phyloP scores from a whole-genome alignment of 2,113 vertebrate species.

The Seriola aureovittata region DNA sequence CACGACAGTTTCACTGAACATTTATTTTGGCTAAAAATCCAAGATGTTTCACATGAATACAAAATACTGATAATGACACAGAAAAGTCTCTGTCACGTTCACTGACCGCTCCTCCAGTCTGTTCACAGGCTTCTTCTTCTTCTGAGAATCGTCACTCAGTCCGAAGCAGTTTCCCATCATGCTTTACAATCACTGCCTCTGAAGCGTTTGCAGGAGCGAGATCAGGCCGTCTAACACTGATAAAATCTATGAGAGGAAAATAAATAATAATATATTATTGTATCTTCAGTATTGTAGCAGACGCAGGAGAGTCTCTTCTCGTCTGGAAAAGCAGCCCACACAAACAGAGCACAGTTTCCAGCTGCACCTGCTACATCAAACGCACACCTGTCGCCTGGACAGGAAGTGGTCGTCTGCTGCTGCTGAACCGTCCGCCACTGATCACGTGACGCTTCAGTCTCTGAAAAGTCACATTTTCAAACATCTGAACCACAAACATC shows the following conservation, averaged over 20 bases:
- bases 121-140: too few species aligned
- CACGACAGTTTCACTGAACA: constrained; percentile 14
- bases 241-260: neutral
- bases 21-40: constrained; percentile 40
- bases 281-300: neutral
- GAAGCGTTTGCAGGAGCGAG: neutral
- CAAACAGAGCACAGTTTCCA: neutral
- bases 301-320: neutral
- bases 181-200: neutral
- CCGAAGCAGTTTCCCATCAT: neutral
- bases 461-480: too few species aligned
- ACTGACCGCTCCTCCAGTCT: too few species aligned
- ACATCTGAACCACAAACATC: too few species aligned
- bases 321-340: neutral
- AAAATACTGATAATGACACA: constrained; percentile 17
- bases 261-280: constrained; percentile 1
- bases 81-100: neutral
- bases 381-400: neutral
- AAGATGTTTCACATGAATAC: constrained; percentile 28
- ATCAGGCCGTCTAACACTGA: neutral
- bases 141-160: too few species aligned
- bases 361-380: neutral
- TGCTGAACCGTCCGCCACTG: too few species aligned
- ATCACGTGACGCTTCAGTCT: too few species aligned
- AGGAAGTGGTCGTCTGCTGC: neutral